These are phyloP conservation scores for Eupithecia subfuscata DNA, from an alignment of 2,888 invertebrate genomes.

Conservation along the genomic window DNA sequence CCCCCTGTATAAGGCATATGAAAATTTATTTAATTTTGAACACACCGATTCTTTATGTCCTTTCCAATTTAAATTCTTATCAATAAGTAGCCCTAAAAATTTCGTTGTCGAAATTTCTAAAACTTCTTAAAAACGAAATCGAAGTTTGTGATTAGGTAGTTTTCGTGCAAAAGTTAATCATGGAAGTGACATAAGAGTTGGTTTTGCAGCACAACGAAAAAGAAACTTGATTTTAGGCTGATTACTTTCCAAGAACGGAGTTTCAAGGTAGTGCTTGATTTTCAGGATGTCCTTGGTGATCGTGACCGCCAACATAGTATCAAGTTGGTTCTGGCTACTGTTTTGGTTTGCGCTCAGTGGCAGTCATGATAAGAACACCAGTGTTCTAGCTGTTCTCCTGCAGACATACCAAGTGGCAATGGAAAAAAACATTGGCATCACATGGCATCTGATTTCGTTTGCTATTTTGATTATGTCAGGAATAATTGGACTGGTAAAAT, in stretches of 20 bases:
- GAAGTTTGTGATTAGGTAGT: too few relatives aligned
- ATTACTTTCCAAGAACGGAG: not conserved
- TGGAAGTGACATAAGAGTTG: too few relatives aligned
- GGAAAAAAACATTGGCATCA: slow-evolving; percentile 45
- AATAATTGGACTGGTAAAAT: slow-evolving; percentile 63
- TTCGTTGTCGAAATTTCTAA: too few relatives aligned
- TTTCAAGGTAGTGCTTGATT: slow-evolving; percentile 19
- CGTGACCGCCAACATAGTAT: slow-evolving; percentile 56
- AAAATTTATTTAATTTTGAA: too few relatives aligned
- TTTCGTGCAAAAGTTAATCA: too few relatives aligned
- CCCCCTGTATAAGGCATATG: too few relatives aligned
- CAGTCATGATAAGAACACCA: slow-evolving; percentile 49
- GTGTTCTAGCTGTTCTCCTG: slow-evolving; percentile 59
- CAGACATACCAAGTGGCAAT: slow-evolving; percentile 59
- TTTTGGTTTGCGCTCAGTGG: slow-evolving; percentile 68
- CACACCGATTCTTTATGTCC: too few relatives aligned
- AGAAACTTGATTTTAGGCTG: not conserved
- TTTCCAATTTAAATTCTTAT: too few relatives aligned
- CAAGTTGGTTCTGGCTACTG: slow-evolving; percentile 62
- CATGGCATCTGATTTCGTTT: slow-evolving; percentile 64
- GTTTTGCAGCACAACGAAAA: too few relatives aligned
- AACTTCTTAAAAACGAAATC: not conserved
- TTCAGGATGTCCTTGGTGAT: slow-evolving; percentile 65
- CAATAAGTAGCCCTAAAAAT: too few relatives aligned
- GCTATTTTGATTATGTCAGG: slow-evolving; percentile 64